Base-by-base conservation (phyloP, 2,797 vertebrate species). In the Rhinella marina region DNA sequence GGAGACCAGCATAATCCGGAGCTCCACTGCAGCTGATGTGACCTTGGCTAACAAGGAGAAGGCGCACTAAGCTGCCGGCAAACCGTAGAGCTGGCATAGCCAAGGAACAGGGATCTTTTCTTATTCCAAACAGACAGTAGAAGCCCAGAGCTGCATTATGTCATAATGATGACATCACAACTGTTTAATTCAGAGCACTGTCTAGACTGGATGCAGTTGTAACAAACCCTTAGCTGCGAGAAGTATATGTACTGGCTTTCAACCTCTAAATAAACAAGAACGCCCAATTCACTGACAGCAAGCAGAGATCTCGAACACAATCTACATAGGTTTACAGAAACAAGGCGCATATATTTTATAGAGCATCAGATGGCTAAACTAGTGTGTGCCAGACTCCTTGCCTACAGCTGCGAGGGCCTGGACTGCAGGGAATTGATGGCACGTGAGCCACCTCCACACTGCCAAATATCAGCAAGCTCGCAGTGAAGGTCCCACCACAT, bases 351-450 rank as follows among this genome's bases (percentile, higher is more conserved):
- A 62, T 32, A 62, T n/a, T 8, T 8, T 62, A 7, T 32, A 32
- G 27, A 27, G 14, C 66, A 32, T 70, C 14, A 3, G 2, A 29
- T 29, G 25, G 66, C 14, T 27, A 27, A 25, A 29, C 5, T 29
- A 32, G 2, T 70, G 68, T 72, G 7, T 8, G 68, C 16, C 29
- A 19, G 68, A 29, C 68, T 72, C 29, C 68, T 70, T 12, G 27
- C 66, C 27, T 29, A 27, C 64, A 66, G 64, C 64, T 66, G 25
- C 27, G n/a, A 27, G 64, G 32, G 66, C 14, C 66, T 41, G 68
- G 68, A 19, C 68, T 72, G 68, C 68, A 72, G 68, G 29, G 29
- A 72, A 41, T 32, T 72, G 68, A 70, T 70, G 66, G 66, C 66
- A 70, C 23, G 25, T 66, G 64, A 66, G 64, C 11, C 64, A 12